phyloP scores from a whole-genome alignment of 2,888 invertebrate species.

The Heliconius aoede region DNA sequence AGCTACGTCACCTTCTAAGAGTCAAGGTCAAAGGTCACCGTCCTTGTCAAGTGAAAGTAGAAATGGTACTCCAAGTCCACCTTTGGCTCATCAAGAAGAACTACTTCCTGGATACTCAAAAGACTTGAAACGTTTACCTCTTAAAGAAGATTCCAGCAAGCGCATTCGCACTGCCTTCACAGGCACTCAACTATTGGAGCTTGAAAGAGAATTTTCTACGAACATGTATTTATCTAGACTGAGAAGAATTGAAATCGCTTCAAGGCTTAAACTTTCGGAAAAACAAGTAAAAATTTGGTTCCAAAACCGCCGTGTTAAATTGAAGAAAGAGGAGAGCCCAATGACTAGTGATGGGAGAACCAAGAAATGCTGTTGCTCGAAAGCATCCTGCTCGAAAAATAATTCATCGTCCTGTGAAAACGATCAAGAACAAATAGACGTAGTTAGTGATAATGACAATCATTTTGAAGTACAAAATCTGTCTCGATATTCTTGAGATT shows the following conservation, averaged over 20 bases:
- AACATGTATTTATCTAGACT: constrained; percentile 96
- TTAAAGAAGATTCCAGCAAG: constrained; percentile 89
- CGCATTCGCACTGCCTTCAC: constrained; percentile 97
- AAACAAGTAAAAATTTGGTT: constrained; percentile 99
- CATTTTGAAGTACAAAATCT: constrained; percentile 69
- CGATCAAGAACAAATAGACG: constrained; percentile 75
- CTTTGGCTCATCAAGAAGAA: constrained; percentile 75
- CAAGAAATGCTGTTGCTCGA: constrained; percentile 73
- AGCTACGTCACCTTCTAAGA: constrained; percentile 70
- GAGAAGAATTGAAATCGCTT: constrained; percentile 96
- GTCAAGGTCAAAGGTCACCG: constrained; percentile 73
- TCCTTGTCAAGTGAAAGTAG: constrained; percentile 78
- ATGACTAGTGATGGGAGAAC: constrained; percentile 60
- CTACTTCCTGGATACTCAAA: constrained; percentile 74
- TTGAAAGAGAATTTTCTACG: constrained; percentile 94
- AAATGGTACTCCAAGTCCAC: constrained; percentile 83
- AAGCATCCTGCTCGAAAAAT: constrained; percentile 64
- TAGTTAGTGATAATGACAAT: constrained; percentile 73
- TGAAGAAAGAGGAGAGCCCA: constrained; percentile 94
- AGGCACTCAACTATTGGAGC: constrained; percentile 92
- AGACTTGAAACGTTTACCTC: constrained; percentile 74
- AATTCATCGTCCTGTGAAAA: constrained; percentile 66
- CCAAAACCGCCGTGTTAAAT: constrained; percentile 95
- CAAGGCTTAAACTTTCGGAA: constrained; percentile 92
- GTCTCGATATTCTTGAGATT: constrained; percentile 62